These are phyloP conservation scores for Patella caerulea DNA, from an alignment of 2,888 invertebrate species.

Conservation along the genomic window DNA sequence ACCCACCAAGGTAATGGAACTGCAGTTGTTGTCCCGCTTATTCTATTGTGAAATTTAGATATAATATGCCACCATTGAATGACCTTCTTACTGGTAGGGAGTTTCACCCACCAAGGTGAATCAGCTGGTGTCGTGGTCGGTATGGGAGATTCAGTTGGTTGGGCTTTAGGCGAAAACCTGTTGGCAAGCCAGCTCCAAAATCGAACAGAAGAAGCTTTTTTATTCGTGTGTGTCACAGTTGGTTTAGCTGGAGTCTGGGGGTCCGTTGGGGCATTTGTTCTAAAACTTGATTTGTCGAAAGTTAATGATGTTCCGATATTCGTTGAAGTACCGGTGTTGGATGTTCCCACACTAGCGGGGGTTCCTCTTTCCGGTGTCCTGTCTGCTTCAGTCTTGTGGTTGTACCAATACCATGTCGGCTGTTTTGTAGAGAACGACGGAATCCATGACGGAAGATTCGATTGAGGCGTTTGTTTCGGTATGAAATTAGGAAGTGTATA, in stretches of 20 bases:
- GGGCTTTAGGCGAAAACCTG: background rate
- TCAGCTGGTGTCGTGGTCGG: background rate
- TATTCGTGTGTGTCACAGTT: background rate
- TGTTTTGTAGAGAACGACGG: background rate
- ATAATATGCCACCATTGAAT: slow-evolving; percentile 10
- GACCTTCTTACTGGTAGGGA: background rate
- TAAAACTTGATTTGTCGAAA: no score
- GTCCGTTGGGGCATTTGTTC: no score
- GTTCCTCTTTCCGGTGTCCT: background rate
- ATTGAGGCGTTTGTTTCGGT: background rate
- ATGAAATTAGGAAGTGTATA: background rate
- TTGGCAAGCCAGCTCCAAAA: slow-evolving; percentile 2
- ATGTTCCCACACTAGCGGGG: background rate
- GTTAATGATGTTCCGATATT: background rate
- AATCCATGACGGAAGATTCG: background rate
- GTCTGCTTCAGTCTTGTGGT: background rate
- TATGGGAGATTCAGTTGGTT: background rate
- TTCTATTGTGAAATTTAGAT: background rate
- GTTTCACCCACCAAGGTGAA: slow-evolving; percentile 1
- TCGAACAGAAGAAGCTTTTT: background rate
- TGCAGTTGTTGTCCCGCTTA: background rate
- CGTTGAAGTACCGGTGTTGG: background rate
- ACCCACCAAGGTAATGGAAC: slow-evolving; percentile 8
- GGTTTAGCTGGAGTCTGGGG: background rate
- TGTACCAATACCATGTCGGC: background rate